phyloP scores from a whole-genome alignment of 2,113 vertebrate species.

The Lepidiolamprologus cunningtoni region DNA sequence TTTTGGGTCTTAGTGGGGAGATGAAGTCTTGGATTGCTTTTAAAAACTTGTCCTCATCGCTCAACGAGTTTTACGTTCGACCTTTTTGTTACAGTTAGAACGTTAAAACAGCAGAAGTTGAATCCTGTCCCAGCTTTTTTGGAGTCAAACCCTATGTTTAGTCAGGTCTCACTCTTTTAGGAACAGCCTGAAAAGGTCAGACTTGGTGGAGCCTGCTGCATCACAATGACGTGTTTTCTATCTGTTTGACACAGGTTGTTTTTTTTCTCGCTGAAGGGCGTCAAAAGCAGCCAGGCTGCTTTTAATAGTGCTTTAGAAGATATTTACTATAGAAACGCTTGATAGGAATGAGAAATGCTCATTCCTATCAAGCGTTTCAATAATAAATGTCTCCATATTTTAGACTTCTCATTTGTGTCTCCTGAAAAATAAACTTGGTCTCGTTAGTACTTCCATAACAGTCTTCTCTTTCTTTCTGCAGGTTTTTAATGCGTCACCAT shows the following conservation, averaged over 20 bases:
- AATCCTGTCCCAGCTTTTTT: background rate
- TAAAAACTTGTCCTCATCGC: background rate
- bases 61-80: background rate
- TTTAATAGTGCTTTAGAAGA: background rate
- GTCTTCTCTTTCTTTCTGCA: conserved; percentile 14
- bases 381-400: background rate
- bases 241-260: background rate
- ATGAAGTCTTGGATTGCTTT: background rate
- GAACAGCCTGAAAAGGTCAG: background rate
- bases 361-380: rapidly evolving
- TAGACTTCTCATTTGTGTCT: background rate
- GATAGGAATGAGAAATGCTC: rapidly evolving
- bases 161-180: rapidly evolving
- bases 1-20: background rate
- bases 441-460: background rate
- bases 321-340: background rate
- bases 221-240: background rate
- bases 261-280: rapidly evolving
- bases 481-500: background rate
- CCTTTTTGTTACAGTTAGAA: background rate
- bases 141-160: rapidly evolving
- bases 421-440: background rate
- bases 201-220: background rate
- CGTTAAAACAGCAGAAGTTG: background rate
- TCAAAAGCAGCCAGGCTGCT: background rate